Conservation (phyloP, 2,113 vertebrate species). For the Leptosomus discolor region DNA sequence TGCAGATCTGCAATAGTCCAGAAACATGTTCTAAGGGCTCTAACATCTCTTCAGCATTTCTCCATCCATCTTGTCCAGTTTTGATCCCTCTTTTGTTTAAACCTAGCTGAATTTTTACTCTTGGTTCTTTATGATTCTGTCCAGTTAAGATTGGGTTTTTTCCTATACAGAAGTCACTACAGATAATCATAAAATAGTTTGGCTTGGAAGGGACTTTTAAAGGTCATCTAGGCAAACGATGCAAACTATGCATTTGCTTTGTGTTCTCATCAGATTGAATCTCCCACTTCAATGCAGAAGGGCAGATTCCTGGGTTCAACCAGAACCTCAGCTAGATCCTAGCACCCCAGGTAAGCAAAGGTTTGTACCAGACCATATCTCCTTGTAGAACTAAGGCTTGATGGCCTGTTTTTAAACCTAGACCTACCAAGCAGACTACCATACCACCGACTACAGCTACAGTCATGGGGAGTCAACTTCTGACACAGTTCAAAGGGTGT, state of each 20-base stretch:
- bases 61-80: neutral
- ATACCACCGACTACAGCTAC: neutral
- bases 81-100: neutral
- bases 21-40: neutral
- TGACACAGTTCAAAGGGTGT: neutral
- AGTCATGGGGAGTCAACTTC: neutral
- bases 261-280: neutral
- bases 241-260: neutral
- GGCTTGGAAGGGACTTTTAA: no score
- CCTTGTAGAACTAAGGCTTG: neutral
- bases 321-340: neutral
- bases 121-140: neutral
- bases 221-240: neutral
- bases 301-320: neutral
- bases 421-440: fast-evolving
- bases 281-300: neutral
- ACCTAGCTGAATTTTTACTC: neutral
- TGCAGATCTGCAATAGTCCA: neutral
- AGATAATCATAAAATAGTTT: neutral
- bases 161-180: neutral
- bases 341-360: neutral
- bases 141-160: neutral
- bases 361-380: neutral
- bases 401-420: neutral
- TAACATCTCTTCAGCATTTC: neutral